Base-by-base conservation (phyloP, 2,888 invertebrate genomes). In the Dendrolimus pini region DNA sequence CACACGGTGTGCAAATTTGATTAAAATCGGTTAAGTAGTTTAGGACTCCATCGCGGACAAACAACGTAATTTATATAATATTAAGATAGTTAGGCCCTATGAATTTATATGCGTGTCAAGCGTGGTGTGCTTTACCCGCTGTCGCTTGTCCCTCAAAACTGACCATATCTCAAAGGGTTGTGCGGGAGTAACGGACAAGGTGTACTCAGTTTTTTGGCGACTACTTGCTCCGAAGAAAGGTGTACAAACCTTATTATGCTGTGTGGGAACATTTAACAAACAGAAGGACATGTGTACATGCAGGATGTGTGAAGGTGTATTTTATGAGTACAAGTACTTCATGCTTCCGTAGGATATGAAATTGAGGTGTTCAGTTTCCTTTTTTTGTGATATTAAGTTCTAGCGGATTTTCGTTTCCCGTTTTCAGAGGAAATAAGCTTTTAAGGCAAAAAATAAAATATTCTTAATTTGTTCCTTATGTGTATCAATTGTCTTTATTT, bases 211-310 rank as follows among this genome's bases (percentile, higher is more conserved):
- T 76, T 78, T 80, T 80, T 77, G 74, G 75, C 70, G 71, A 78
- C 77, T 79, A 80, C 77, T 81, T 76, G 73, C 62, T 70, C 72
- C 66, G 65, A 64, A 68, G 77, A 81, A 84, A 84, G 86, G 85
- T 85, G 83, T 68, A 64, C 67, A 61, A 59, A 66, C 62, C 60
- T 62, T 62, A 62, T 68, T 66, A 65, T 65, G 62, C 60, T 66
- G 56, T 67, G 70, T 69, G 72, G 68, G 70, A 70, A 69, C 54
- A 57, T 55, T 55, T 58, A 18, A 56, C 13, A 13, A 13, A 13
- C 9, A 10, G 13, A 42, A 9, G 18, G 52, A 42, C 57, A 57
- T 57, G 57, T 57, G 57, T 47, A 42, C 13, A 41, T 18, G 7
- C 41, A 41, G 54, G 53, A 57, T 41, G 42, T 57, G 41, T 9